Percentiles rank a stretch among this genome's conserved stretches.
These are phyloP conservation scores for Herpetotheres cachinnans DNA, from an alignment of 2,113 vertebrate genomes.

Conservation along the genomic window DNA sequence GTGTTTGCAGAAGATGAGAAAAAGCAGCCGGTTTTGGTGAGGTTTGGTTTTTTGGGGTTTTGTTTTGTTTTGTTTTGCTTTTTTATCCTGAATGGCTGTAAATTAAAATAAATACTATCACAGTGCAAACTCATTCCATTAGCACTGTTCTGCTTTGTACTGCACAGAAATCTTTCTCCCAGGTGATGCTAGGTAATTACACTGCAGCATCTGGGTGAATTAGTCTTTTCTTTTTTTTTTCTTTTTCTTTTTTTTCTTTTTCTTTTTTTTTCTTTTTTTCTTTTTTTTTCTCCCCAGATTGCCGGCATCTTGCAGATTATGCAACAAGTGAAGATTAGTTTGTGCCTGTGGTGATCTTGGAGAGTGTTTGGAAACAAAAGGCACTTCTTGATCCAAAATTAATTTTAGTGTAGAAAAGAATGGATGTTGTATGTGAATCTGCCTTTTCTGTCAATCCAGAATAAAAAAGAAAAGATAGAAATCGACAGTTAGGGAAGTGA, in stretches of 20 bases:
- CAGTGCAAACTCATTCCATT: slow-evolving; percentile 11
- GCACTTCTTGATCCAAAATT: slow-evolving; percentile 12
- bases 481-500: neutral
- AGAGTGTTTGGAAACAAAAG: slow-evolving; percentile 38
- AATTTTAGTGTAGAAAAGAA: slow-evolving; percentile 21
- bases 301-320: slow-evolving; percentile 58
- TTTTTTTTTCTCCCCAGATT: neutral
- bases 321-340: slow-evolving; percentile 59
- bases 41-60: neutral
- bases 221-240: neutral
- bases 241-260: neutral
- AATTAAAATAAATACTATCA: neutral
- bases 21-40: neutral
- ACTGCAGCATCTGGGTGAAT: slow-evolving; percentile 64
- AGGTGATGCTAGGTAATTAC: slow-evolving; percentile 56
- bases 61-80: neutral
- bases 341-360: slow-evolving; percentile 42
- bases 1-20: neutral
- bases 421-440: neutral
- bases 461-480: neutral
- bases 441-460: neutral
- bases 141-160: neutral
- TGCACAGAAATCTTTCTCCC: slow-evolving; percentile 30
- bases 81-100: neutral
- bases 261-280: neutral